Evolutionary conservation across 2,888 invertebrate species (phyloP), one percentile per base, ranked within the genome.

Genomic region (Zhengitettix transpicula): DNA sequence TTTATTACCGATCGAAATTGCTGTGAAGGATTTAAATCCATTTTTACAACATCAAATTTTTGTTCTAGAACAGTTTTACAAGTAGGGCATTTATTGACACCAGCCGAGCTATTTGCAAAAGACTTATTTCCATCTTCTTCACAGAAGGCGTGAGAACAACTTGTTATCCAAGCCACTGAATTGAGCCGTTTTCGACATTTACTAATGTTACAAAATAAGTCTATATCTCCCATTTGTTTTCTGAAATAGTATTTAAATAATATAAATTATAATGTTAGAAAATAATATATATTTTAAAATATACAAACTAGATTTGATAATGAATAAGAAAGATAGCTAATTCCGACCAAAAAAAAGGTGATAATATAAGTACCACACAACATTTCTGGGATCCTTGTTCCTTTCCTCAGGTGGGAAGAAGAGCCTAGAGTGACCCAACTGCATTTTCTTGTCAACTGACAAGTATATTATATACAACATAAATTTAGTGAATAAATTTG

Each of bases 21-120:
- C 60, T 74, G 74, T 11, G 71, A 67, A n/a, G 74, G 73, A 63
- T 74, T 71, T 17, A 74, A 66, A 62, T 72, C 71, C 52, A 70
- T 69, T 62, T 71, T 68, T 9, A 73, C 68, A 56, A 74, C 69
- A 60, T 73, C 72, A 66, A 68, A 70, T 60, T 69, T 69, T 40
- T 69, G 69, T 15, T 68, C 65, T 42, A 75, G 67, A 47, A 62
- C 12, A 40, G 65, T 67, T n/a, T 65, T 64, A 60, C 70, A 70
- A 17, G 67, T 68, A 9, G 67, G 67, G 58, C 70, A 69, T 58
- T 62, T 64, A 52, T 60, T 58, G n/a, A 53, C 55, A 9, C 47
- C 55, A 12, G 42, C 16, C 10, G 15, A 42, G 41, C 16, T 56
- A 14, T 17, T 42, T 10, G 55, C 47, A 42, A 63, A 61, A 28